Conservation (phyloP, 2,888 invertebrate species). For the Geotrupes spiniger region DNA sequence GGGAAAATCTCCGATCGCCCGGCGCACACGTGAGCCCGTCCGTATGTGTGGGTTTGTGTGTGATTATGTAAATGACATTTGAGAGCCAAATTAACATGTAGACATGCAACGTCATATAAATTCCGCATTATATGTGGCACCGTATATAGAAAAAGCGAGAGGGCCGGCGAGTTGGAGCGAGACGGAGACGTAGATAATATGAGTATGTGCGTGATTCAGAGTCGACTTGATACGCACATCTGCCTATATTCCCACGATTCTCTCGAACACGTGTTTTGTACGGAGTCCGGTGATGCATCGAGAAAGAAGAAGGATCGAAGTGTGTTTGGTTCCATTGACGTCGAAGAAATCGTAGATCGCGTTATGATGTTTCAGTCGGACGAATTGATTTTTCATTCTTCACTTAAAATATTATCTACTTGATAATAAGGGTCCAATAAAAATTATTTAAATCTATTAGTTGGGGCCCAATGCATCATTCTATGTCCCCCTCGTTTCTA, state of each 20-base stretch:
- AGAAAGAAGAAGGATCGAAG: constrained; percentile 6
- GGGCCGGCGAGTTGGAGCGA: background rate
- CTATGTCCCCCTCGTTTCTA: too few species aligned
- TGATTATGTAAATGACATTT: too few species aligned
- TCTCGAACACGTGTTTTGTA: constrained; percentile 44
- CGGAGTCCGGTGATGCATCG: background rate
- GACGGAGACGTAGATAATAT: constrained; percentile 14
- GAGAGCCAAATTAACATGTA: constrained; percentile 1
- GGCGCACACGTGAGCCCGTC: too few species aligned
- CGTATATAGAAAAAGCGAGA: constrained; percentile 8
- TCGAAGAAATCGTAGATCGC: background rate
- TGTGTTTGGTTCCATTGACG: constrained; percentile 11
- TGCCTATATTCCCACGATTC: constrained; percentile 49
- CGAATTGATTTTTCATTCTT: too few species aligned
- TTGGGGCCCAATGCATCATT: too few species aligned
- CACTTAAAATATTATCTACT: too few species aligned
- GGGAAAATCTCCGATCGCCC: too few species aligned
- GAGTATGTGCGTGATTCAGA: constrained; percentile 32
- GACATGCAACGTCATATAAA: constrained; percentile 1
- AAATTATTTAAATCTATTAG: too few species aligned
- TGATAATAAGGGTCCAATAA: too few species aligned
- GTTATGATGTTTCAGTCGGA: too few species aligned
- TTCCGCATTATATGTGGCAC: constrained; percentile 4
- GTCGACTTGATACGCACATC: constrained; percentile 39
- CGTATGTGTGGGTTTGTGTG: too few species aligned